Percentiles rank a stretch among this genome's conserved stretches.
These are phyloP conservation scores for Mimumesa dahlbomi DNA, from an alignment of 2,888 invertebrate genomes.

Conservation along the genomic window DNA sequence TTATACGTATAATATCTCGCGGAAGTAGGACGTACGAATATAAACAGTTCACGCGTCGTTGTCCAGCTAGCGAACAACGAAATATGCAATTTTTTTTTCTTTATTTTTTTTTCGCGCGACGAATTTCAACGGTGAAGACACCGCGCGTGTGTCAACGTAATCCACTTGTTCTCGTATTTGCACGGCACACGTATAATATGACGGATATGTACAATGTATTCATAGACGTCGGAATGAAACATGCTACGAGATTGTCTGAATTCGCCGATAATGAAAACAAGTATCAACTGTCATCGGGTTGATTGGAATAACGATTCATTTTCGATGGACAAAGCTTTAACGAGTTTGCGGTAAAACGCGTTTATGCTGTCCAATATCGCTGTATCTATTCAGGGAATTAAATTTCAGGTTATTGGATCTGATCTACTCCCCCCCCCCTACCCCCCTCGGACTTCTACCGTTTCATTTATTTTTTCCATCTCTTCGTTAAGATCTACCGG, in stretches of 20 bases:
- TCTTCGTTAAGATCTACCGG: neutral
- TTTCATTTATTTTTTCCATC: neutral
- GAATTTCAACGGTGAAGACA: no score
- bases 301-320: slow-evolving; percentile 12
- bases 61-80: neutral
- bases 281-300: slow-evolving; percentile 1
- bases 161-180: no score
- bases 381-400: neutral
- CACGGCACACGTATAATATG: no score
- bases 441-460: neutral
- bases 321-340: neutral
- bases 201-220: neutral
- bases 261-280: neutral
- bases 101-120: no score
- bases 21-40: neutral
- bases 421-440: neutral
- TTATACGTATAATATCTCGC: neutral
- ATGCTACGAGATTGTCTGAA: neutral
- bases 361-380: neutral
- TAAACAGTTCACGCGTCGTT: neutral
- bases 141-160: no score
- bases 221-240: neutral
- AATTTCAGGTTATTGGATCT: neutral
- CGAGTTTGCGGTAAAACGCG: neutral
- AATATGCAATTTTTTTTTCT: no score